A percentile compares a stretch with the other conserved stretches of the same genome.
These are phyloP conservation scores for Chelonus formosanus DNA, from an alignment of 2,888 invertebrate genomes.

Conservation along the genomic window DNA sequence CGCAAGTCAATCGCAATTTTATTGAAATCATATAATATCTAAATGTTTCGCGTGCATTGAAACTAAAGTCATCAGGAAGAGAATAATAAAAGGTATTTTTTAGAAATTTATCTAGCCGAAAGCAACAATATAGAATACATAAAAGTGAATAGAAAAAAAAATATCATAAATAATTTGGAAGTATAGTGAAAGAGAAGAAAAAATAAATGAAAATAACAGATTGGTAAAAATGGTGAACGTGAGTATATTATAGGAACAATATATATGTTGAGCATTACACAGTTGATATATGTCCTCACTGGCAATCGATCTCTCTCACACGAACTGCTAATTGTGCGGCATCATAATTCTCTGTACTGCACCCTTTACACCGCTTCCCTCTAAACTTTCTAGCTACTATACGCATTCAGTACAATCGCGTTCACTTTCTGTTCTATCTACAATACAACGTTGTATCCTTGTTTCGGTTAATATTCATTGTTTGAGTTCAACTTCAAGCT, in stretches of 20 bases:
- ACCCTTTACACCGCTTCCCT: slow-evolving; percentile 30
- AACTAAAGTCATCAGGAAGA: too few relatives aligned
- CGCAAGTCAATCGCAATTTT: too few relatives aligned
- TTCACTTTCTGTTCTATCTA: slow-evolving; percentile 33
- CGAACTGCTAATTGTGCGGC: slow-evolving; percentile 65
- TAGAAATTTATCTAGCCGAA: too few relatives aligned
- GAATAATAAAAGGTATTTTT: too few relatives aligned
- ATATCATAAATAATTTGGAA: not conserved
- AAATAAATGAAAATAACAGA: slow-evolving; percentile 35
- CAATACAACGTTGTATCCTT: too few relatives aligned
- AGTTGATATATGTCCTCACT: slow-evolving; percentile 63
- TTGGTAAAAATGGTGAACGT: slow-evolving; percentile 37
- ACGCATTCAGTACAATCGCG: slow-evolving; percentile 26
- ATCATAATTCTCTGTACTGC: slow-evolving; percentile 61
- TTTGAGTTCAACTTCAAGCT: too few relatives aligned
- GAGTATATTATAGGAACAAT: slow-evolving; percentile 40
- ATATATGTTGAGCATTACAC: slow-evolving; percentile 53
- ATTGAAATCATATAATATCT: too few relatives aligned
- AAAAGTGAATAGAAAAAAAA: too few relatives aligned
- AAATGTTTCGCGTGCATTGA: too few relatives aligned
- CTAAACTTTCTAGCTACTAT: slow-evolving; percentile 27
- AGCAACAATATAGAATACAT: too few relatives aligned
- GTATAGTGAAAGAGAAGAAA: slow-evolving; percentile 18
- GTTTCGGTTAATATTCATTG: too few relatives aligned
- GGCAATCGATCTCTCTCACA: slow-evolving; percentile 65